A percentile compares a stretch with the other conserved stretches of the same genome.
These are phyloP conservation scores for Malaclemys terrapin DNA, from an alignment of 2,113 vertebrate genomes.

Conservation along the genomic window DNA sequence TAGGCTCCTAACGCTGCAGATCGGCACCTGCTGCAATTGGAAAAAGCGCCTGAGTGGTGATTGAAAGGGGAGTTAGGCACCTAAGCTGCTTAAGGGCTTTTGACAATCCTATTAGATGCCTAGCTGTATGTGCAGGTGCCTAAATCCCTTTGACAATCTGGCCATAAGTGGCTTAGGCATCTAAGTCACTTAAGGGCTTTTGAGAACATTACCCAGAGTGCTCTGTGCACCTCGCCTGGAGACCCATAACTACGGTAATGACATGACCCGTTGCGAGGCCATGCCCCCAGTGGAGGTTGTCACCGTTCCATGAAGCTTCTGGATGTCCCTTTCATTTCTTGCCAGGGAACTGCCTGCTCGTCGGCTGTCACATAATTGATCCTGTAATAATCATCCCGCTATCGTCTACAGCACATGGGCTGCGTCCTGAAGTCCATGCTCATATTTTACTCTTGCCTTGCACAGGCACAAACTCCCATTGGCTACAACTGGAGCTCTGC, in stretches of 20 bases:
- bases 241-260: background rate
- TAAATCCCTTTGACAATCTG: background rate
- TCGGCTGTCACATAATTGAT: background rate
- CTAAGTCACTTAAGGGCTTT: background rate
- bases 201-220: background rate
- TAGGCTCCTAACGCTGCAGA: background rate
- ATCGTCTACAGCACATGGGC: background rate
- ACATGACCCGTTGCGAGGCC: background rate
- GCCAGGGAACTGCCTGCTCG: background rate
- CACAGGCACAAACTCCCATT: background rate
- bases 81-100: background rate
- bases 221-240: background rate
- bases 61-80: background rate
- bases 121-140: background rate
- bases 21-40: background rate
- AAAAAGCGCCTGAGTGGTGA: background rate
- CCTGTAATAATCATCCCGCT: background rate
- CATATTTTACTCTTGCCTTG: background rate
- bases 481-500: background rate
- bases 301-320: background rate
- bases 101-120: background rate
- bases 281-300: background rate
- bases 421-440: background rate
- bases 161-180: background rate
- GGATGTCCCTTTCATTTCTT: background rate